These are phyloP conservation scores for Amblyteles armatorius DNA, from an alignment of 2,888 invertebrate species.

Conservation along the genomic window DNA sequence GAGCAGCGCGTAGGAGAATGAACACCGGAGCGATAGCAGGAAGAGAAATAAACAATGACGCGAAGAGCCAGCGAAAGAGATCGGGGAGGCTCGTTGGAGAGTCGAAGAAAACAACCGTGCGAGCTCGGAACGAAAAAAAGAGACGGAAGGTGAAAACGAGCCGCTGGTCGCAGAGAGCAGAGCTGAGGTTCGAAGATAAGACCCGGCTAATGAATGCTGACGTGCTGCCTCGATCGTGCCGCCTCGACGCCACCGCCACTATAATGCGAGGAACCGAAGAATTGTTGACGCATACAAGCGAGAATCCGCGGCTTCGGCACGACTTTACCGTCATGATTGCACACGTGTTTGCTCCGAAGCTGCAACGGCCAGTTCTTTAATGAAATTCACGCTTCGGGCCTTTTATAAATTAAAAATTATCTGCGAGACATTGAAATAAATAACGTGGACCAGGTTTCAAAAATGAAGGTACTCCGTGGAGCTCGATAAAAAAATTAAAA, in stretches of 20 bases:
- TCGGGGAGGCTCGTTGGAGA: constrained; percentile 9
- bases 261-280: constrained; percentile 36
- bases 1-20: not conserved
- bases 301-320: not conserved
- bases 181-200: constrained; percentile 73
- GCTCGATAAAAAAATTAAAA: not conserved
- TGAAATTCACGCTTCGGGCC: not conserved
- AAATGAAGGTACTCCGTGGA: constrained; percentile 14
- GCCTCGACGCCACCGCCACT: constrained; percentile 37
- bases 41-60: constrained; percentile 32
- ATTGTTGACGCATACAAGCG: constrained; percentile 32
- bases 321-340: constrained; percentile 12
- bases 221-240: constrained; percentile 75
- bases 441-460: not conserved
- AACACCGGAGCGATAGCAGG: constrained; percentile 1
- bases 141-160: constrained; percentile 38
- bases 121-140: constrained; percentile 25
- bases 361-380: constrained; percentile 11
- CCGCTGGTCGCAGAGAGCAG: constrained; percentile 47
- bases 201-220: constrained; percentile 78
- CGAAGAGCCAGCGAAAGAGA: constrained; percentile 28
- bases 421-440: too few relatives aligned
- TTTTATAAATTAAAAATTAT: not conserved
- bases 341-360: constrained; percentile 33
- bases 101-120: constrained; percentile 26